A percentile compares a stretch with the other conserved stretches of the same genome.
These are phyloP conservation scores for Penaeus japonicus DNA, from an alignment of 1,140 invertebrate species.

Conservation along the genomic window DNA sequence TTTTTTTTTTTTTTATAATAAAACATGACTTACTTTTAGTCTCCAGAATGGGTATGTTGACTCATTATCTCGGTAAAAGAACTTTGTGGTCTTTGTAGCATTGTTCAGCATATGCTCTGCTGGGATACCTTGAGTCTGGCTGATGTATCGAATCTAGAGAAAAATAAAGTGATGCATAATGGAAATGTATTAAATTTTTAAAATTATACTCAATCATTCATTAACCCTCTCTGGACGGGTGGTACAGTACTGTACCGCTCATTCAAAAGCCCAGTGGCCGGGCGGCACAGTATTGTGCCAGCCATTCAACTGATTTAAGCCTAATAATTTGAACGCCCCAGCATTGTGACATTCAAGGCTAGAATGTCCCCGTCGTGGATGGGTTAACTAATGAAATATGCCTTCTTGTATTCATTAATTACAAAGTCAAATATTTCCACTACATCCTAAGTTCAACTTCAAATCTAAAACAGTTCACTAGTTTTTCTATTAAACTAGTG, in stretches of 20 bases:
- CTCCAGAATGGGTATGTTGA: slow-evolving; percentile 95
- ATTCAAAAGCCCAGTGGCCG: too few species aligned
- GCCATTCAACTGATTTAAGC: too few species aligned
- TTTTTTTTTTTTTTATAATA: not conserved
- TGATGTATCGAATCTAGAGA: slow-evolving; percentile 84
- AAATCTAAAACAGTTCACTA: not conserved
- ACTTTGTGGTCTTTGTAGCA: slow-evolving; percentile 97
- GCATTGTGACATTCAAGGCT: too few species aligned
- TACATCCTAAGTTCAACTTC: too few species aligned
- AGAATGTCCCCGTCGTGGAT: too few species aligned
- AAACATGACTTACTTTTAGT: slow-evolving; percentile 72
- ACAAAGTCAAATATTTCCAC: too few species aligned
- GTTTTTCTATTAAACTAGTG: not conserved
- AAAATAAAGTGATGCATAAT: not conserved
- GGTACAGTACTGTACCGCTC: too few species aligned
- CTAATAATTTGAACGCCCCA: too few species aligned
- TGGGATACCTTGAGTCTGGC: slow-evolving; percentile 91
- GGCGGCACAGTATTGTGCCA: too few species aligned
- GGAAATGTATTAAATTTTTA: not conserved
- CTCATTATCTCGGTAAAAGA: slow-evolving; percentile 97
- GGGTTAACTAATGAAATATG: too few species aligned
- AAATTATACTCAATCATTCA: not conserved
- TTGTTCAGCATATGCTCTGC: slow-evolving; percentile 99
- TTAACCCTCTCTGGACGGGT: too few species aligned
- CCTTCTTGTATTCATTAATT: too few species aligned